Base-by-base conservation (phyloP, 2,888 invertebrate species). In the Pristionchus entomophagus region DNA sequence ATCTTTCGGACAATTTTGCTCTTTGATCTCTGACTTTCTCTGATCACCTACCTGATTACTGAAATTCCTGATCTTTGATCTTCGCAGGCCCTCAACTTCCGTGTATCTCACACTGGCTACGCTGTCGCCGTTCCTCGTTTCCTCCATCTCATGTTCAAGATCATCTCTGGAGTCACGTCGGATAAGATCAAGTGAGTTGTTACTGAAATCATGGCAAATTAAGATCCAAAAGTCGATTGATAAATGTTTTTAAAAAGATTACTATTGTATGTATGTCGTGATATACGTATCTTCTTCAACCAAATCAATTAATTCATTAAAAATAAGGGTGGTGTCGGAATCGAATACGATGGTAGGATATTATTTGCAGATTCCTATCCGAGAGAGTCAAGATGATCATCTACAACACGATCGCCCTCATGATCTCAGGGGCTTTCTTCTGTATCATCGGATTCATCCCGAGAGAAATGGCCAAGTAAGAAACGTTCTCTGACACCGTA, bases 321-420 rank as follows among this genome's bases (percentile, higher is more conserved):
- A n/a, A n/a, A n/a, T n/a, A n/a, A 32, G 26, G 35, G 17, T 38
- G 32, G 14, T 22, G 22, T 10, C 14, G 45, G 3, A 41, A 45
- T 5, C 14, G 26, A 1, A 45, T 4, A 26, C 1, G n/a, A 14
- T 32, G 0, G 8, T n/a, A 32, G 0, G 3, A 49, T 65, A n/a
- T 22, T 17, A n/a, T 53, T 32, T 56, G 26, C 35, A 91, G 91
- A 65, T 91, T 88, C 84, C 77, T 90, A 26, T 87, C 90, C 17
- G 92, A 92, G 81, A 88, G 88, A 29, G 85, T 87, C 41, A 92
- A 92, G 80, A 89, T 92, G 90, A 87, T 90, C 86, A 88, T 92
- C 41, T 92, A 91, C 88, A 92, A 92, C 87, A 88, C 91, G 0
- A 90, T 92, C 49, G 92, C 92, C 26, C 83, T 92, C 29, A 89